Conservation (phyloP, 2,888 invertebrate genomes). For the Rotaria macrura region DNA sequence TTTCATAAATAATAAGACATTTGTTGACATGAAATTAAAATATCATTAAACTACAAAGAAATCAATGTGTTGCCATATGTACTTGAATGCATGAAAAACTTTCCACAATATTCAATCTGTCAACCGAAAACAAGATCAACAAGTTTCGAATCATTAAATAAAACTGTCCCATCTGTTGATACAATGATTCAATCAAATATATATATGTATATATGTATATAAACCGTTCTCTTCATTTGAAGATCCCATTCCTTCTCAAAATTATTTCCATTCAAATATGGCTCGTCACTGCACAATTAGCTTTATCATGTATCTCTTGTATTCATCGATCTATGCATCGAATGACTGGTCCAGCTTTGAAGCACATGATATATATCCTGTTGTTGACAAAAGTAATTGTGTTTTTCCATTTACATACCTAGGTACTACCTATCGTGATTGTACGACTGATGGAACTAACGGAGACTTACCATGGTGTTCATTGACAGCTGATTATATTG, state of each 20-base stretch:
- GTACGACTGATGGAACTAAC: neutral
- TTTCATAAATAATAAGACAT: neutral
- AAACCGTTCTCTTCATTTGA: neutral
- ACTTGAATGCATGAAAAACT: neutral
- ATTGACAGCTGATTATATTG: neutral
- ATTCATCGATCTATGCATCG: neutral
- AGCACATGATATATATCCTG: neutral
- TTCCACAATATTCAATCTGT: neutral
- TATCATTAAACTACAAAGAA: neutral
- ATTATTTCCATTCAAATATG: neutral
- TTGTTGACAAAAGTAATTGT: neutral
- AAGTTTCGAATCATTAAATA: neutral
- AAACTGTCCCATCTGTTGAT: neutral
- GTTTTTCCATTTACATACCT: constrained; percentile 24
- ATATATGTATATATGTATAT: too few species aligned
- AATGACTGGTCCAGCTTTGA: neutral
- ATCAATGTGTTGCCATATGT: neutral
- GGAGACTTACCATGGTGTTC: constrained; percentile 23
- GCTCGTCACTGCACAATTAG: neutral
- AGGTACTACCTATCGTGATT: neutral
- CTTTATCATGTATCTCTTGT: neutral
- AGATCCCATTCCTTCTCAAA: neutral
- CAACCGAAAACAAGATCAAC: neutral
- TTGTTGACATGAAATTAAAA: neutral
- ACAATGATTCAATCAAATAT: neutral